A percentile compares a stretch with the other conserved stretches of the same genome.
Conservation (phyloP, 1,140 invertebrate genomes). For the Aphaenogaster ashmeadi region DNA sequence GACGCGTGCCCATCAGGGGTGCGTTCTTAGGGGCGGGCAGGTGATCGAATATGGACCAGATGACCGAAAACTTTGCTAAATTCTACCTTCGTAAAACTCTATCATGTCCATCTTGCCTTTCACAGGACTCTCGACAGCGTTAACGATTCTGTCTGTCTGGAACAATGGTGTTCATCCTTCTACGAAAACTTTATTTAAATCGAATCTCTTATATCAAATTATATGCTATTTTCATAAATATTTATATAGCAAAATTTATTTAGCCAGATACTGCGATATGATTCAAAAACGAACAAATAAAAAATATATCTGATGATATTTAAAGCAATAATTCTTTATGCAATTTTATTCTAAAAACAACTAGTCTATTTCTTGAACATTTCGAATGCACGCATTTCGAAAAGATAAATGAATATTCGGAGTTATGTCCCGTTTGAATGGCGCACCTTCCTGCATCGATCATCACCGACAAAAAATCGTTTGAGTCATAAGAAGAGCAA, state of each 20-base stretch:
- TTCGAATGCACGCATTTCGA: not conserved
- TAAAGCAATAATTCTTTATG: not conserved
- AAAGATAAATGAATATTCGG: constrained; percentile 9
- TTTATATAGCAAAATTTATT: not conserved
- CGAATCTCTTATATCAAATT: not conserved
- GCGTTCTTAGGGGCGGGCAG: constrained; percentile 76
- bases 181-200: not conserved
- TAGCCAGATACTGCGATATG: not conserved
- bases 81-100: constrained; percentile 50
- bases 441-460: constrained; percentile 26
- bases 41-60: constrained; percentile 80
- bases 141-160: constrained; percentile 16
- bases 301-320: not conserved
- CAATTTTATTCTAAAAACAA: constrained; percentile 15
- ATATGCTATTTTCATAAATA: not conserved
- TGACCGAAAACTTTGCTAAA: constrained; percentile 77
- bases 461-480: constrained; percentile 33
- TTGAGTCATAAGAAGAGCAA: constrained; percentile 22
- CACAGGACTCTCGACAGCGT: not conserved
- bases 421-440: constrained; percentile 8
- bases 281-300: not conserved
- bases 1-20: constrained; percentile 77
- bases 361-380: constrained; percentile 1
- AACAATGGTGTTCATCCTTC: not conserved
- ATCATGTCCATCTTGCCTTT: constrained; percentile 28